Percentiles rank a stretch among this genome's conserved stretches.
Conservation (phyloP, 2,113 vertebrate genomes). For the Haliaeetus leucogaster region DNA sequence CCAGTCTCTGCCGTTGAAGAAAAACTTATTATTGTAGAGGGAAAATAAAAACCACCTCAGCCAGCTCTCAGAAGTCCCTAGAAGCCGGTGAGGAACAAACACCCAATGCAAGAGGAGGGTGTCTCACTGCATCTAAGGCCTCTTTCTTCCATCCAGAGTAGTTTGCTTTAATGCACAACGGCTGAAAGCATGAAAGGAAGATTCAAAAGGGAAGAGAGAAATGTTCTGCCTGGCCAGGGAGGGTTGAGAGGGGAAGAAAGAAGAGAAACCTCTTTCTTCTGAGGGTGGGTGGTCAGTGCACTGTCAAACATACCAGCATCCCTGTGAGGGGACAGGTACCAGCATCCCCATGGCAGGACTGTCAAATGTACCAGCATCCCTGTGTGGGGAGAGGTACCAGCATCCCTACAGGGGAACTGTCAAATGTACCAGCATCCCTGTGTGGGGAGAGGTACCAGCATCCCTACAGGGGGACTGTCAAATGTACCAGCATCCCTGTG, state of each 20-base stretch:
- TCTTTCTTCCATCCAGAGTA: background rate
- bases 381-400: background rate
- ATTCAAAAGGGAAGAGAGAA: background rate
- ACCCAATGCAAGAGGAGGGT: background rate
- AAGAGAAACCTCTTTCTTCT: background rate
- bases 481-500: background rate
- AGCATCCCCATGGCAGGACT: background rate
- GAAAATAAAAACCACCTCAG: background rate
- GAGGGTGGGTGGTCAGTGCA: too few relatives aligned
- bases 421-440: background rate
- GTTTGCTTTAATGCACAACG: accelerated
- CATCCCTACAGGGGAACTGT: too few relatives aligned
- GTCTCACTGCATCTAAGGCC: background rate
- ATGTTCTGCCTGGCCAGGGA: accelerated
- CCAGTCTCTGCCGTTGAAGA: background rate
- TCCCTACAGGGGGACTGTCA: background rate
- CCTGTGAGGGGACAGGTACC: accelerated
- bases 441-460: background rate
- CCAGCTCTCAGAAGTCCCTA: background rate
- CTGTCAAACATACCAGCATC: accelerated
- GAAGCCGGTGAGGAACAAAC: background rate
- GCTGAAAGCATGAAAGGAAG: background rate
- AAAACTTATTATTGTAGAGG: background rate
- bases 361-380: background rate
- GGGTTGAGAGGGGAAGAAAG: background rate